Evolutionary conservation across 64 coral and sea anemone species (phyloP).

Genomic region (Platygyra sinensis): DNA sequence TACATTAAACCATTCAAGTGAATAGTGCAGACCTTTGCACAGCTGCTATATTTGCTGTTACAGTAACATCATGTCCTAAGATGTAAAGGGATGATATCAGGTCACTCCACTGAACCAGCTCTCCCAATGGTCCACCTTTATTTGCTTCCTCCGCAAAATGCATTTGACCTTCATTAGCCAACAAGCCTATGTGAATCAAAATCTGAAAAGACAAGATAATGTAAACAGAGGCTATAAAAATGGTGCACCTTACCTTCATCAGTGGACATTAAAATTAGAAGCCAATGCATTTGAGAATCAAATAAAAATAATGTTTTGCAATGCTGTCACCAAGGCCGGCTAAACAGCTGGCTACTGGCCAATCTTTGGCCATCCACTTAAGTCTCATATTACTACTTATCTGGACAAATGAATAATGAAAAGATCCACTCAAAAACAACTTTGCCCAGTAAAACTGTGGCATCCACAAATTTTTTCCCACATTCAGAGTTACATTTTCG

Average conservation of each 20-base stretch:
- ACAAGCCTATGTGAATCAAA: constrained; percentile 90
- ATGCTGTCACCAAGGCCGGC: too few relatives aligned
- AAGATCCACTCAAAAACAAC: too few relatives aligned
- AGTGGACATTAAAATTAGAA: neutral
- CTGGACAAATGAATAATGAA: too few relatives aligned
- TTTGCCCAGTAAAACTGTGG: too few relatives aligned
- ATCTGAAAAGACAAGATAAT: constrained; percentile 58
- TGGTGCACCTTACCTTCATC: neutral
- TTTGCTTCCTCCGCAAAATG: constrained; percentile 87
- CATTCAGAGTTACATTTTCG: too few relatives aligned
- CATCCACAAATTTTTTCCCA: too few relatives aligned
- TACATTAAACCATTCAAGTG: too few relatives aligned
- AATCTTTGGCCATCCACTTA: too few relatives aligned
- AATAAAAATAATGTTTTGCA: too few relatives aligned
- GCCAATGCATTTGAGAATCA: too few relatives aligned
- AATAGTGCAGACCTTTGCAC: constrained; percentile 26
- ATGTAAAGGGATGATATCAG: constrained; percentile 86
- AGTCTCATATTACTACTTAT: too few relatives aligned
- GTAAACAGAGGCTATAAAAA: neutral
- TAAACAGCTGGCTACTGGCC: too few relatives aligned
- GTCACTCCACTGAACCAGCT: constrained; percentile 98
- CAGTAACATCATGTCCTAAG: constrained; percentile 85
- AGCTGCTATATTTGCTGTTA: constrained; percentile 68
- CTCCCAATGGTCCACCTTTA: constrained; percentile 88
- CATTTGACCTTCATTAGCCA: constrained; percentile 67